phyloP scores from a whole-genome alignment of 1,140 invertebrate species.

The Brachionus sp. region DNA sequence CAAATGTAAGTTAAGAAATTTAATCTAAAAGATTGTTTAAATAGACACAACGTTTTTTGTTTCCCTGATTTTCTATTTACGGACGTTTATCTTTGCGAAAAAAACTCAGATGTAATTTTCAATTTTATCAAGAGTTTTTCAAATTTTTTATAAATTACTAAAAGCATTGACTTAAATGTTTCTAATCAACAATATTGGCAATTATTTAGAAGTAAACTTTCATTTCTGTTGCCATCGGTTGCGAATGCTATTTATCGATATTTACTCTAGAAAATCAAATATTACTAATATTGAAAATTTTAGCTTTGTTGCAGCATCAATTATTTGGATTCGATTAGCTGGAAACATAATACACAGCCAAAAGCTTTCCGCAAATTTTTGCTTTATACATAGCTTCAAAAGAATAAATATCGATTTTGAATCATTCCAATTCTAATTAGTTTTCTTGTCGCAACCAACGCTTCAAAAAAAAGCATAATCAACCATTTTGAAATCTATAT shows the following conservation, averaged over 20 bases:
- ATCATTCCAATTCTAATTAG: constrained; percentile 3
- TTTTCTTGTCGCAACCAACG: not conserved
- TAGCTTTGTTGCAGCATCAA: not conserved
- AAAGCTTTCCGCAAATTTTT: constrained; percentile 5
- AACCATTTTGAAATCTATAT: not conserved
- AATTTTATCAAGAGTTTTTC: not conserved
- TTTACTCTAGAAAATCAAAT: not conserved
- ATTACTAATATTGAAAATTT: not conserved
- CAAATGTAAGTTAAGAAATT: not conserved
- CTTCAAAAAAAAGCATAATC: not conserved
- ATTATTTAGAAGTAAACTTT: not conserved
- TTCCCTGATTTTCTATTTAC: not conserved
- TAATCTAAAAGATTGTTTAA: not conserved
- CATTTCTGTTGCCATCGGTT: not conserved
- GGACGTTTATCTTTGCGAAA: not conserved
- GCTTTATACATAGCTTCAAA: not conserved
- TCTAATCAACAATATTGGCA: not conserved
- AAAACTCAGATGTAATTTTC: not conserved
- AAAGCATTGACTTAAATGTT: not conserved
- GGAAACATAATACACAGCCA: not conserved
- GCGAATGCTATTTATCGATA: not conserved
- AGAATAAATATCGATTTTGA: not conserved
- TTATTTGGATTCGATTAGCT: not conserved
- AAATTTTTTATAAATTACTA: not conserved
- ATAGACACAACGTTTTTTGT: not conserved